These are phyloP conservation scores for Onchidella celtica DNA, from an alignment of 2,888 invertebrate species.

Conservation along the genomic window DNA sequence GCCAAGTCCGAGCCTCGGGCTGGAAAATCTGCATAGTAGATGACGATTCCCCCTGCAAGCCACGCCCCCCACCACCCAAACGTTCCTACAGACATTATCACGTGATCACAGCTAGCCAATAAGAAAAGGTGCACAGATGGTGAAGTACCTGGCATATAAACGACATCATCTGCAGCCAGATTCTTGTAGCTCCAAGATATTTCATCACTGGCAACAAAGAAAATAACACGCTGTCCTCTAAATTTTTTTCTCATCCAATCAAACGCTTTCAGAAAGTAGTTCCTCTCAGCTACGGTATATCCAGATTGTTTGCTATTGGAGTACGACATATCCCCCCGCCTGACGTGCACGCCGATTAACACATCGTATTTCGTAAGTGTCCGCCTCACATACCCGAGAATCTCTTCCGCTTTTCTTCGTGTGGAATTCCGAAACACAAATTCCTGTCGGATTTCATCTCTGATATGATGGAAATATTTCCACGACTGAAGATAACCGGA, in stretches of 20 bases:
- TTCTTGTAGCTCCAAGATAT: conserved; percentile 17
- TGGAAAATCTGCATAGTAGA: conserved; percentile 21
- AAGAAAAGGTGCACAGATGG: conserved; percentile 1
- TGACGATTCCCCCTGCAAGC: conserved; percentile 17
- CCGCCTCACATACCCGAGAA: not conserved
- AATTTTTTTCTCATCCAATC: conserved; percentile 13
- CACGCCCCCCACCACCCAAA: conserved; percentile 46
- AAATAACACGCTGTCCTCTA: not conserved
- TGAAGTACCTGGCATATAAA: not conserved
- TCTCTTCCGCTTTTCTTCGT: not conserved
- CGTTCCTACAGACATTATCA: conserved; percentile 38
- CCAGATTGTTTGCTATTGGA: not conserved
- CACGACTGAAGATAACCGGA: not conserved
- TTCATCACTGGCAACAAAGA: conserved; percentile 38
- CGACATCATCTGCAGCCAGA: not conserved
- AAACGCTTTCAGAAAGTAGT: conserved; percentile 31
- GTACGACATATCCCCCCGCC: not conserved
- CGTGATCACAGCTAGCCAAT: conserved; percentile 41
- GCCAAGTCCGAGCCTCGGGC: not conserved
- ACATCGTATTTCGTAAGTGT: not conserved
- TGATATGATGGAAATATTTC: not conserved
- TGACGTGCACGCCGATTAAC: conserved; percentile 35
- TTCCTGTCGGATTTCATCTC: not conserved
- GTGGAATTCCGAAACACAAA: not conserved
- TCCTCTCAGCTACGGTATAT: not conserved